phyloP scores from a whole-genome alignment of 2,888 invertebrate species.

The Bellardia pandia region DNA sequence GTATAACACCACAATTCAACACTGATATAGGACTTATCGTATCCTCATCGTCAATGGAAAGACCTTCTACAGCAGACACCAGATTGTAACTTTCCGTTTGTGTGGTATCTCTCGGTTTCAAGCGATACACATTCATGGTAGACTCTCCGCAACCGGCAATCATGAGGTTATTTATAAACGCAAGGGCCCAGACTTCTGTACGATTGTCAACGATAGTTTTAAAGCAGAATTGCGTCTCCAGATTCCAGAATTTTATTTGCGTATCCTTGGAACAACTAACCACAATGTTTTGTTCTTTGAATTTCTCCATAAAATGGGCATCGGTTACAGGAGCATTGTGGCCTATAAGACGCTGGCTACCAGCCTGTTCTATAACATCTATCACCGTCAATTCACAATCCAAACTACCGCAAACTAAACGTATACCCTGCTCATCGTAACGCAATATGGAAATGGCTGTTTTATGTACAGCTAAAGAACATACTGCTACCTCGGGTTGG shows the following conservation, averaged over 20 bases:
- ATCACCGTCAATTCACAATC: constrained; percentile 97
- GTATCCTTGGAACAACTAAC: constrained; percentile 96
- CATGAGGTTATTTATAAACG: constrained; percentile 91
- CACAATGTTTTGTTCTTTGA: constrained; percentile 85
- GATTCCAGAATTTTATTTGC: constrained; percentile 98
- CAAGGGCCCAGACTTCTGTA: constrained; percentile 95
- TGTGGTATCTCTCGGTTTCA: constrained; percentile 85
- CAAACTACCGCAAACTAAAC: constrained; percentile 93
- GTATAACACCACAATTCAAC: constrained; percentile 91
- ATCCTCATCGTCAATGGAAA: constrained; percentile 81
- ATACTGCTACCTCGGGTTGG: constrained; percentile 87
- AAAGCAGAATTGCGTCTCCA: constrained; percentile 97
- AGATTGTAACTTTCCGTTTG: constrained; percentile 85
- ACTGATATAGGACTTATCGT: constrained; percentile 88
- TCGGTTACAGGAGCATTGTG: constrained; percentile 96
- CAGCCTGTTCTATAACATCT: constrained; percentile 96
- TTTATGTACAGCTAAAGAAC: constrained; percentile 91
- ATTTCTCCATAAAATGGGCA: constrained; percentile 88
- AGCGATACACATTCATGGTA: constrained; percentile 93
- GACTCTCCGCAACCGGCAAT: constrained; percentile 95
- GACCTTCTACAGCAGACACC: constrained; percentile 83
- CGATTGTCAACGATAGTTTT: constrained; percentile 95
- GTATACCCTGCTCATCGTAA: constrained; percentile 93
- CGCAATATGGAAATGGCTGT: constrained; percentile 92
- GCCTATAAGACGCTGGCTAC: constrained; percentile 94